Evolutionary conservation across 2,888 invertebrate species (phyloP), one percentile per base, ranked within the genome.

Genomic region (Iphiclides podalirius): DNA sequence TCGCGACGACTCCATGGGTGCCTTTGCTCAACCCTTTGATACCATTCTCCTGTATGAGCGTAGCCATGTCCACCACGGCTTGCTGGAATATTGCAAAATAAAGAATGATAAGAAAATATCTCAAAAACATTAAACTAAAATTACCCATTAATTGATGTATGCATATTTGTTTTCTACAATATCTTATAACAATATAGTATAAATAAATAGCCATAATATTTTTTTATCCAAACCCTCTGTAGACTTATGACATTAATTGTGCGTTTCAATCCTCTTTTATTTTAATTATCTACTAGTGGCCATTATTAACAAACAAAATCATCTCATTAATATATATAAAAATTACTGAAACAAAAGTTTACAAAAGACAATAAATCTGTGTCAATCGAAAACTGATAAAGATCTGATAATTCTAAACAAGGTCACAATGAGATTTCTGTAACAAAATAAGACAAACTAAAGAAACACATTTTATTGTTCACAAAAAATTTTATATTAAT

Each of bases 41-140:
- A 85, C 94, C 94, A 91, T 94, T 95, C 82, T 94, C 94, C 80
- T 95, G 95, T 79, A 95, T 90, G 89, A 94, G 92, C 78, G 95
- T 94, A 90, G 94, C 94, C 95, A 95, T 95, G 79, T 70, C 86
- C 79, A 63, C 76, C 78, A 76, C 78, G 67, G 72, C 75, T 61
- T 67, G 64, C 87, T 87, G 86, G 55, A 85, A 86, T 60, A 52
- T 17, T 40, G 45, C 33, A 53, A 40, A n/a, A 34, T 33, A 42
- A 33, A 11, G 1, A 1, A 31, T 11, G 2, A 11, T 31, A 11
- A 31, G 12, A 28, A 9, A 28, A 31, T 11, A n/a, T 20, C 20
- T 20, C 4, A 4, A 20, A 20, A 4, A 6, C 6, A 20, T 20
- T 3, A 20, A 20, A 20, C 3, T 4, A 20, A 20, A 20, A 4